A percentile compares a stretch with the other conserved stretches of the same genome.
Evolutionary conservation across 2,888 invertebrate genomes (phyloP).

Genomic region (Eurytoma adleriae): DNA sequence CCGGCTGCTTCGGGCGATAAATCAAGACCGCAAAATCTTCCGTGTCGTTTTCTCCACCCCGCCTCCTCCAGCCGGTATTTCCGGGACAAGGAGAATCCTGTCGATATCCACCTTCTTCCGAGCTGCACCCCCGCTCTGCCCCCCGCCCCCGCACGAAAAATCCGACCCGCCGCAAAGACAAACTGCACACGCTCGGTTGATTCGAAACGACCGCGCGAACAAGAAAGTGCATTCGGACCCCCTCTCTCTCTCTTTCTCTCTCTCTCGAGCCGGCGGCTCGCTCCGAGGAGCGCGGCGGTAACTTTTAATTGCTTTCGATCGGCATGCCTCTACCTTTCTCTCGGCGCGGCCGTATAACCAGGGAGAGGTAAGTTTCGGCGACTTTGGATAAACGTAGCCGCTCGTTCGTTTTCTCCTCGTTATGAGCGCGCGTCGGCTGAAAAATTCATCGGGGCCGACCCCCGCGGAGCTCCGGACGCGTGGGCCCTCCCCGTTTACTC

Average conservation of each 20-base stretch:
- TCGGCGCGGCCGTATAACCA: not conserved
- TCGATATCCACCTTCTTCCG: not conserved
- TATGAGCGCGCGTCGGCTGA: not conserved
- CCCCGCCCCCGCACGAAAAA: not conserved
- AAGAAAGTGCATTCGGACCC: conserved; percentile 47
- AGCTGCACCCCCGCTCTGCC: not conserved
- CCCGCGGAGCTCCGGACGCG: not conserved
- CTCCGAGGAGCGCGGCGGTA: conserved; percentile 31
- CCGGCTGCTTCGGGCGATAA: too few relatives aligned
- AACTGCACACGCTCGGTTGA: conserved; percentile 52
- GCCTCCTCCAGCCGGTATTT: too few relatives aligned
- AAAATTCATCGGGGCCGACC: conserved; percentile 6
- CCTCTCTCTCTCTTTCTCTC: not conserved
- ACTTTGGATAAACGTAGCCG: conserved; percentile 6
- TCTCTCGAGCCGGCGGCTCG: not conserved
- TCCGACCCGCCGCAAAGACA: conserved; percentile 28
- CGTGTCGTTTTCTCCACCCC: too few relatives aligned
- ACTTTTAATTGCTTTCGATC: conserved; percentile 59
- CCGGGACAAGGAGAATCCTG: too few relatives aligned
- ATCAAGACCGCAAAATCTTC: too few relatives aligned
- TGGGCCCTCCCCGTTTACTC: too few relatives aligned
- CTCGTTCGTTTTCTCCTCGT: conserved; percentile 7
- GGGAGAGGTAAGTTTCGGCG: conserved; percentile 14
- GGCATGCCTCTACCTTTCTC: conserved; percentile 4
- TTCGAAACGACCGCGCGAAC: conserved; percentile 50